Evolutionary conservation across 2,113 vertebrate species (phyloP).

Genomic region (Mystacornis crossleyi): DNA sequence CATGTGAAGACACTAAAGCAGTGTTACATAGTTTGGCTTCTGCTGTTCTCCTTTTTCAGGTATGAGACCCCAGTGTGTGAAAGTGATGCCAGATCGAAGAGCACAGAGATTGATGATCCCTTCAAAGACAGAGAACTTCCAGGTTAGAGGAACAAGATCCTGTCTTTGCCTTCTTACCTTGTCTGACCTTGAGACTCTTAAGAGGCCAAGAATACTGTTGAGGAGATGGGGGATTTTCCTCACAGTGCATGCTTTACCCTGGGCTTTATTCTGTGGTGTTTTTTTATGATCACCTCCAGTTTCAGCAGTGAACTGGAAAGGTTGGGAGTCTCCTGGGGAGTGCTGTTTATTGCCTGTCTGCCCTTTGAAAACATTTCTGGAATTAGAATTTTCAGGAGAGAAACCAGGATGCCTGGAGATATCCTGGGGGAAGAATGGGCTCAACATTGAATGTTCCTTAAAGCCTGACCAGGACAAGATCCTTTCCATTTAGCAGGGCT

Average conservation of each 20-base stretch:
- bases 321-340: not conserved
- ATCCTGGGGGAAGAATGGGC: not conserved
- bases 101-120: conserved; percentile 84
- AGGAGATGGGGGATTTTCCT: not conserved
- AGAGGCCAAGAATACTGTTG: not conserved
- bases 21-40: not conserved
- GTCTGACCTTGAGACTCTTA: not conserved
- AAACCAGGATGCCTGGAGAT: not conserved
- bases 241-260: not conserved
- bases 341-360: not conserved
- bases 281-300: not conserved
- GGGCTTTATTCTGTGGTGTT: not conserved
- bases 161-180: not conserved
- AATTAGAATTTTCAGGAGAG: not conserved
- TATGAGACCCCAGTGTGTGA: conserved; percentile 94
- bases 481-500: not conserved
- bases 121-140: conserved; percentile 92
- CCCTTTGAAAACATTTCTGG: not conserved
- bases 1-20: not conserved
- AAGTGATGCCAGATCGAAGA: conserved; percentile 82
- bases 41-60: conserved; percentile 73
- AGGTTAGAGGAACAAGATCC: conserved; percentile 76
- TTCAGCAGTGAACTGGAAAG: not conserved
- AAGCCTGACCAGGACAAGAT: not conserved
- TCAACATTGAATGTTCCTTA: not conserved